Percentiles rank a stretch among this genome's conserved stretches.
phyloP scores from a whole-genome alignment of 2,797 vertebrate genomes.

The Pitangus sulphuratus region DNA sequence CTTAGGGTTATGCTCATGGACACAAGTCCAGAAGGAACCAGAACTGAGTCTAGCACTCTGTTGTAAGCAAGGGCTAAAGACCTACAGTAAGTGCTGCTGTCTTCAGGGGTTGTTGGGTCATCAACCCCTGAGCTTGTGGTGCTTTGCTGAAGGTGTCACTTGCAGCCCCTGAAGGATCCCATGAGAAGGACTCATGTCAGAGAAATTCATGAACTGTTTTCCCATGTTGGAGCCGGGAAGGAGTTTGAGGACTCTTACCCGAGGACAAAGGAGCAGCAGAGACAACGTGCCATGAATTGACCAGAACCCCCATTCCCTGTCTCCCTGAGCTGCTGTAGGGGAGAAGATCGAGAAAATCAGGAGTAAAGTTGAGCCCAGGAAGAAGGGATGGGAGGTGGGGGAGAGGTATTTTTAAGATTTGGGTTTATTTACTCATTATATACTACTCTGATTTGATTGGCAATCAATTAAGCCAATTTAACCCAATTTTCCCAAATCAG shows the following conservation, averaged over 20 bases:
- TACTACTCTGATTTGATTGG: neutral
- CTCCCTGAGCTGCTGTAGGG: neutral
- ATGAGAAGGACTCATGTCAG: neutral
- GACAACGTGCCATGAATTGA: neutral
- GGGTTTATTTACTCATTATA: neutral
- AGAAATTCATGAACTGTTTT: neutral
- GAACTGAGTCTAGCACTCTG: neutral
- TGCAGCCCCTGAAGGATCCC: neutral
- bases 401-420: neutral
- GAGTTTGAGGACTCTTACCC: neutral
- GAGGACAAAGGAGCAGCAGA: neutral
- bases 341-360: neutral
- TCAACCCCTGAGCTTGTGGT: neutral
- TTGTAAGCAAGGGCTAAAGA: neutral
- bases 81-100: neutral
- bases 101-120: neutral
- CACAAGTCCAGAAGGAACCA: neutral
- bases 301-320: neutral
- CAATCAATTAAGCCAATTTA: neutral
- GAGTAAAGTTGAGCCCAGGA: neutral
- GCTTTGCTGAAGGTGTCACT: neutral
- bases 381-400: neutral
- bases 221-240: neutral
- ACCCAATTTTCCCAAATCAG: neutral
- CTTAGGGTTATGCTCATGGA: neutral